Evolutionary conservation across 2,113 vertebrate species (phyloP).

Genomic region (crab-eating macaque (Macaca fascicularis)): T2T-MFA8v1.1 NC_088395.1:43223501-43224000

Average conservation of each 20-base stretch:
- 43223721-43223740: constrained; percentile 61
- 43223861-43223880: constrained; percentile 4
- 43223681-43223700: constrained; percentile 15
- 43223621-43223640: constrained; percentile 13
- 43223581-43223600: constrained; percentile 40
- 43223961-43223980: constrained; percentile 35
- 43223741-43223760: background rate
- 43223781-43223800: background rate
- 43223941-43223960: constrained; percentile 1
- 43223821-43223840: background rate
- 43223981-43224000: background rate
- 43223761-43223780: constrained; percentile 30
- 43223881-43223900: constrained; percentile 22
- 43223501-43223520: background rate
- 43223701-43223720: background rate
- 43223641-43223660: constrained; percentile 24
- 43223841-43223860: background rate
- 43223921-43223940: background rate
- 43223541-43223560: background rate
- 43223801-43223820: constrained; percentile 33
- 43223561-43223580: background rate
- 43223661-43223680: background rate
- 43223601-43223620: background rate
- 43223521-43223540: background rate
- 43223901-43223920: background rate